Conservation (phyloP, 2,797 vertebrate genomes). For the Craterocephalus amniculus region DNA sequence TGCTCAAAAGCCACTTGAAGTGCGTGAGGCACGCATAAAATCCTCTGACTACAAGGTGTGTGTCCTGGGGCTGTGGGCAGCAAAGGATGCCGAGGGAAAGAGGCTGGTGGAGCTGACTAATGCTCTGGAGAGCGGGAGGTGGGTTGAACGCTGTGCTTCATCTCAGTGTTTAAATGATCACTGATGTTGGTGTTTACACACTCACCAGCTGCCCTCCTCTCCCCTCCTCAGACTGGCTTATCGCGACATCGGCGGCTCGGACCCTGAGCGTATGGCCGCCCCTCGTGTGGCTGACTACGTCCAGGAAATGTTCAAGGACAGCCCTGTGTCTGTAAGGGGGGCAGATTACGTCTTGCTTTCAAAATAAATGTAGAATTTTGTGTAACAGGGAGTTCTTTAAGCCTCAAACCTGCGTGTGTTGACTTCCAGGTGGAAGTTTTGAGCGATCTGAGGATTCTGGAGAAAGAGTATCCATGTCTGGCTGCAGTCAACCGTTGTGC, state of each 20-base stretch:
- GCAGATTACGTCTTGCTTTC: neutral
- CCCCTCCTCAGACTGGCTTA: slow-evolving; percentile 74
- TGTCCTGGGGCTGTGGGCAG: slow-evolving; percentile 82
- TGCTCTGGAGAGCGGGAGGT: slow-evolving; percentile 86
- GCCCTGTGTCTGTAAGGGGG: slow-evolving; percentile 72
- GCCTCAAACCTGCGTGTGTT: slow-evolving; percentile 9
- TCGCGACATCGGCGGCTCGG: slow-evolving; percentile 86
- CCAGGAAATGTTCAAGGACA: slow-evolving; percentile 77
- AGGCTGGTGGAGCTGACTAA: slow-evolving; percentile 67
- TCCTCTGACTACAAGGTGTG: slow-evolving; percentile 72
- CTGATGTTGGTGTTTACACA: neutral
- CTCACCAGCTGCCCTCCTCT: neutral
- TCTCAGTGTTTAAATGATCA: neutral
- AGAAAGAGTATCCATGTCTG: slow-evolving; percentile 85
- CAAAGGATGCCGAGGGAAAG: slow-evolving; percentile 55
- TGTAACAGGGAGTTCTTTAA: neutral
- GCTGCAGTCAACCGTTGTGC: slow-evolving; percentile 88
- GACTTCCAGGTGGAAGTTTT: slow-evolving; percentile 78
- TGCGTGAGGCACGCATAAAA: slow-evolving; percentile 76
- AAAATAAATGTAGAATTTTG: neutral
- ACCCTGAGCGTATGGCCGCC: slow-evolving; percentile 87
- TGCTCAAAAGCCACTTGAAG: slow-evolving; percentile 80
- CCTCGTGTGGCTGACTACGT: slow-evolving; percentile 82
- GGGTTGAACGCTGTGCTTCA: neutral
- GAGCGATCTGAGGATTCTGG: slow-evolving; percentile 70